Evolutionary conservation across 2,888 invertebrate genomes (phyloP), one percentile per base, ranked within the genome.

Genomic region (Caenorhabditis macrosperma): DNA sequence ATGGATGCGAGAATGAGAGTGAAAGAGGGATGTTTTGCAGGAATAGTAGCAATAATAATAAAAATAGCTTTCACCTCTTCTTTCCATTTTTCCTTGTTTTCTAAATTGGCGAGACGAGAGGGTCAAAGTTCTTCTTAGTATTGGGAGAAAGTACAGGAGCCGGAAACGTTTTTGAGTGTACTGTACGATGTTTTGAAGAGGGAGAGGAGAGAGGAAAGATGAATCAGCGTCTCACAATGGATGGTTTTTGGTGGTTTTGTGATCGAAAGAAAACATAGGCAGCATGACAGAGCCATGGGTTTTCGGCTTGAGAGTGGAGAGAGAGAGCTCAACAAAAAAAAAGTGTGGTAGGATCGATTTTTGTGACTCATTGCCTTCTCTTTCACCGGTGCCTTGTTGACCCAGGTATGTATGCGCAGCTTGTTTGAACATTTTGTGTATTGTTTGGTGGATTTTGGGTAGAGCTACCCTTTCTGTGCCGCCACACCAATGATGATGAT

Each of bases 381-480:
- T 24, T 20, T 20, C 24, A 48, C 26, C 48, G 30, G 33, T 59
- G 10, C 60, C 52, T 26, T 74, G 61, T 74, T 74, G 74, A 74
- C 74, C 64, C 64, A 64, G 55, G 64, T 24, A 48, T 74, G 74
- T 74, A 57, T 74, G 74, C 64, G 24, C 59, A 74, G 74, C 57
- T 74, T 74, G 74, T 74, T 74, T 74, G 74, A 74, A 74, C 74
- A 74, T 74, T 74, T 57, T 74, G 74, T 74, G 74, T 74, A 64
- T 74, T 74, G 74, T 74, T 74, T 74, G 64, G 59, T 74, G 33
- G 59, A 66, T 74, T 64, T 63, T 41, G 17, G 17, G 26, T 30
- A 54, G 52, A 10, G 24, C 52, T 9, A 26, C 28, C n/a, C n/a
- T 7, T n/a, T 28, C 28, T 44, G 17, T 17, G 2, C 44, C 44